Percentiles rank a stretch among this genome's conserved stretches.
Conservation (phyloP, 2,888 invertebrate genomes). For the Agapostemon virescens region DNA sequence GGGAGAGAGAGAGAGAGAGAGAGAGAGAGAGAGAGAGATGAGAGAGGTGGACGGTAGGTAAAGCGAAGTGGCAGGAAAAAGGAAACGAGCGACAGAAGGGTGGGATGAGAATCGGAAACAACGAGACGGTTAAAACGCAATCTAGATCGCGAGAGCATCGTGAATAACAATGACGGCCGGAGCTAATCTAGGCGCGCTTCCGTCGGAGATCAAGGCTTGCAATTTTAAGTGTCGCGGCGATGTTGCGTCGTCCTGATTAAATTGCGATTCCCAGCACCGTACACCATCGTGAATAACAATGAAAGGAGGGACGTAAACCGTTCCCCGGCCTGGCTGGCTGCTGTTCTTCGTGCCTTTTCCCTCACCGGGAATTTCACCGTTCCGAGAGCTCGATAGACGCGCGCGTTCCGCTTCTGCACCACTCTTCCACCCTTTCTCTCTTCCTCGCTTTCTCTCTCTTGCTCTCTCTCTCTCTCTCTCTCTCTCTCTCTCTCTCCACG, state of each 20-base stretch:
- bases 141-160: conserved; percentile 67
- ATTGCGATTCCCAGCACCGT: conserved; percentile 67
- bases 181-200: conserved; percentile 68
- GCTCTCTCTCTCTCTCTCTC: background rate
- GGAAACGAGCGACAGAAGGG: background rate
- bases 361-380: conserved; percentile 31
- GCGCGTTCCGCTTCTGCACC: background rate
- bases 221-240: conserved; percentile 72
- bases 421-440: background rate
- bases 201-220: conserved; percentile 67
- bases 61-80: conserved; percentile 6
- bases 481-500: background rate
- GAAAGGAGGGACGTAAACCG: conserved; percentile 50
- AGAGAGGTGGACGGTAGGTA: background rate
- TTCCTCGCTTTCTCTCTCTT: background rate
- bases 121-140: conserved; percentile 73
- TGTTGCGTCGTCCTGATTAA: conserved; percentile 71
- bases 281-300: conserved; percentile 72
- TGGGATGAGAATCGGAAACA: conserved; percentile 44
- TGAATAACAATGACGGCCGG: conserved; percentile 73
- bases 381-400: conserved; percentile 35
- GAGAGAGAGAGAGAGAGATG: background rate
- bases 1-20: background rate
- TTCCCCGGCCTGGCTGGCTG: background rate
- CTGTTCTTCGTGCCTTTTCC: conserved; percentile 18